phyloP scores from a whole-genome alignment of 1,140 invertebrate genomes.

The Maniola jurtina region DNA sequence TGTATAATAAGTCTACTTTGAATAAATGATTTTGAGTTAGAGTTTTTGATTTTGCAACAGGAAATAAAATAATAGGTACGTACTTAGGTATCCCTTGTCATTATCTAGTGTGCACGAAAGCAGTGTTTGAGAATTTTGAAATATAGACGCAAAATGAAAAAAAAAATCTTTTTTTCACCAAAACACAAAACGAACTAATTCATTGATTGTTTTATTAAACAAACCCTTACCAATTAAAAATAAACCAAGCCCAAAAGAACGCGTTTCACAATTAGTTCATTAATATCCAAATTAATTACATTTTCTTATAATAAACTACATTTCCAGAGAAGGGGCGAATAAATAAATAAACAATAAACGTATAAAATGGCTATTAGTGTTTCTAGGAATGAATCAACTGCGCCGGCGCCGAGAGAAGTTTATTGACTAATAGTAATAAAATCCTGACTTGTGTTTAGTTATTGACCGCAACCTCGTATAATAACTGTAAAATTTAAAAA shows the following conservation, averaged over 20 bases:
- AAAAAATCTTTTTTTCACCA: no score
- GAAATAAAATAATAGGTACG: no score
- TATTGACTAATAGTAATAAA: neutral
- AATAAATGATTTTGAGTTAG: no score
- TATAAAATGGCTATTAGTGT: slow-evolving; percentile 12
- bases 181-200: neutral
- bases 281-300: slow-evolving; percentile 4
- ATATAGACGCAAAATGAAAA: no score
- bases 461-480: slow-evolving; percentile 1
- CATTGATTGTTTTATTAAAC: neutral
- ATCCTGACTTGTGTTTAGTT: neutral
- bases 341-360: slow-evolving; percentile 16
- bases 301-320: slow-evolving; percentile 7
- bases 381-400: slow-evolving; percentile 18
- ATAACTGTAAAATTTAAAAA: neutral
- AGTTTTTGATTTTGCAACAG: no score
- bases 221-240: slow-evolving; percentile 1
- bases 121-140: no score
- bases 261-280: neutral
- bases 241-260: neutral
- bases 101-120: no score
- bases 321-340: slow-evolving; percentile 12
- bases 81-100: no score
- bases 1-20: no score
- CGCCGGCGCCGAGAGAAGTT: slow-evolving; percentile 1